phyloP scores from a whole-genome alignment of 2,888 invertebrate species.

The Coronaproctus castanopsis region DNA sequence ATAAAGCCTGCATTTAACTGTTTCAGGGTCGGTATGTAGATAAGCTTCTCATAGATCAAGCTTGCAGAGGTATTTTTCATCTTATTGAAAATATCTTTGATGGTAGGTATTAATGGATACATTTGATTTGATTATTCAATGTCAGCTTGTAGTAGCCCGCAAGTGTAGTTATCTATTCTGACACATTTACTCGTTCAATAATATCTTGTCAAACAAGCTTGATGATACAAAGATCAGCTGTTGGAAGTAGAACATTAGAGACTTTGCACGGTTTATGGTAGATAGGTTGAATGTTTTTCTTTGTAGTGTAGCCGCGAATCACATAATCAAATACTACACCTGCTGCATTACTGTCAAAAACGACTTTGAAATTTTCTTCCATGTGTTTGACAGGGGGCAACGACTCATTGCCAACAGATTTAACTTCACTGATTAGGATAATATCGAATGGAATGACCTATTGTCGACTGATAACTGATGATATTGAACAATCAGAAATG shows the following conservation, averaged over 20 bases:
- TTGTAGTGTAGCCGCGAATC: neutral
- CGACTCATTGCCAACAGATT: neutral
- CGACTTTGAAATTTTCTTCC: neutral
- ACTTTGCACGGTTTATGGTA: constrained; percentile 17
- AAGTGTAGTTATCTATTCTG: constrained; percentile 21
- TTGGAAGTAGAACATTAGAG: constrained; percentile 14
- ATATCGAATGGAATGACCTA: neutral
- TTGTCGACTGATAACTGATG: neutral
- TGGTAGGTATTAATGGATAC: constrained; percentile 10
- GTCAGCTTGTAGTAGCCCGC: constrained; percentile 22
- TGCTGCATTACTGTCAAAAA: too few species aligned
- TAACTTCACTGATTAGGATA: neutral
- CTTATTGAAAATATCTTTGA: constrained; percentile 10
- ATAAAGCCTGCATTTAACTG: constrained; percentile 1
- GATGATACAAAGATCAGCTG: constrained; percentile 15
- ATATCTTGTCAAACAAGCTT: constrained; percentile 12
- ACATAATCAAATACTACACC: neutral
- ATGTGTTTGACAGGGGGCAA: neutral
- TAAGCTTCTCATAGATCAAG: constrained; percentile 13
- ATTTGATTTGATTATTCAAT: constrained; percentile 18
- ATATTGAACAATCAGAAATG: neutral
- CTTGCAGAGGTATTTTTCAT: constrained; percentile 17
- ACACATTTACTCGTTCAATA: constrained; percentile 13
- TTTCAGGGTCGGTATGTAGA: constrained; percentile 14
- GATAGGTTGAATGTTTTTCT: constrained; percentile 1